A percentile compares a stretch with the other conserved stretches of the same genome.
Evolutionary conservation across 2,797 vertebrate species (phyloP).

Genomic region (Alosa sapidissima): DNA sequence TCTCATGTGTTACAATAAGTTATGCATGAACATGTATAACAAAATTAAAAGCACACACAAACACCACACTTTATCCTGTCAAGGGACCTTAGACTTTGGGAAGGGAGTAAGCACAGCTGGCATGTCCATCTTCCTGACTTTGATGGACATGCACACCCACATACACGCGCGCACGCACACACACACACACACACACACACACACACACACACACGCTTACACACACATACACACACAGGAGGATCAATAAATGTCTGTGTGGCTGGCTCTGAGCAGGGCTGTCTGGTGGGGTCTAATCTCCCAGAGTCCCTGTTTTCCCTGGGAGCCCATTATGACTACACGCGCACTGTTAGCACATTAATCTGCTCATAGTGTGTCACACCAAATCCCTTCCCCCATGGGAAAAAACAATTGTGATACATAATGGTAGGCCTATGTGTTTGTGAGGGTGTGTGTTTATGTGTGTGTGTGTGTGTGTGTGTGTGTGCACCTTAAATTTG

Average conservation of each 20-base stretch:
- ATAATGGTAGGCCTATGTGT: slow-evolving; percentile 49
- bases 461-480: slow-evolving; percentile 59
- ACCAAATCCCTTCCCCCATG: slow-evolving; percentile 37
- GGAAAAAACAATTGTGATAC: slow-evolving; percentile 46
- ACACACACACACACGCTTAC: slow-evolving; percentile 17
- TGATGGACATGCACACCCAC: slow-evolving; percentile 27
- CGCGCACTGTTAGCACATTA: slow-evolving; percentile 55
- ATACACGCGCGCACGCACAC: slow-evolving; percentile 12
- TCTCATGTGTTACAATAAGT: not conserved
- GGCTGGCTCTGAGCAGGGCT: slow-evolving; percentile 43
- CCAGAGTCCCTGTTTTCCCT: slow-evolving; percentile 46
- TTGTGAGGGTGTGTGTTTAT: slow-evolving; percentile 52
- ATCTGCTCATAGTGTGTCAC: slow-evolving; percentile 49
- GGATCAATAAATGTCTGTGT: slow-evolving; percentile 53
- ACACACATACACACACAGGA: slow-evolving; percentile 35
- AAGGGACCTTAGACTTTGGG: slow-evolving; percentile 68
- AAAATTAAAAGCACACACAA: slow-evolving; percentile 27
- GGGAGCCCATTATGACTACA: slow-evolving; percentile 59
- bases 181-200: slow-evolving; percentile 8
- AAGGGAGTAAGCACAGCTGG: slow-evolving; percentile 63
- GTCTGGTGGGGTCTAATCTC: slow-evolving; percentile 50
- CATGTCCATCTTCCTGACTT: slow-evolving; percentile 55
- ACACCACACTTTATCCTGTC: slow-evolving; percentile 69
- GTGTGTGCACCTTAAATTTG: slow-evolving; percentile 47
- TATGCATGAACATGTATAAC: not conserved